Percentiles rank a stretch among this genome's conserved stretches.
Conservation (phyloP, 2,113 vertebrate genomes). For the Albula glossodonta region DNA sequence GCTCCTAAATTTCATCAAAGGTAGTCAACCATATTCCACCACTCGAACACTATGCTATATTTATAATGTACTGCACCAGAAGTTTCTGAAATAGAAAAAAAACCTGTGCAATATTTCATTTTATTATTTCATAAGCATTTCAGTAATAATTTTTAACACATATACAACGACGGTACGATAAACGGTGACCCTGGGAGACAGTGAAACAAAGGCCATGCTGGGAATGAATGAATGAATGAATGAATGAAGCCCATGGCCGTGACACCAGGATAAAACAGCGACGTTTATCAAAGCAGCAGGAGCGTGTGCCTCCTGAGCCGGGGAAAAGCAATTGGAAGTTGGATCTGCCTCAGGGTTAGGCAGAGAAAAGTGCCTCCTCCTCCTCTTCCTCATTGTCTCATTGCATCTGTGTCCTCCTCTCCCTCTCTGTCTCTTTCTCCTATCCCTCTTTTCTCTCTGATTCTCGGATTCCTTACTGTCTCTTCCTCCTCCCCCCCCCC, state of each 20-base stretch:
- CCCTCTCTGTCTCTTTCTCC: background rate
- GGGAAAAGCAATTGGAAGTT: background rate
- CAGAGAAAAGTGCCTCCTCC: background rate
- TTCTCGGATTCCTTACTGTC: background rate
- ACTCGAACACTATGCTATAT: no score
- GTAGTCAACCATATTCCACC: no score
- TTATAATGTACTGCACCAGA: no score
- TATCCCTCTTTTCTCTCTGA: background rate
- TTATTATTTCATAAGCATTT: no score
- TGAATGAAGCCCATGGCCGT: background rate
- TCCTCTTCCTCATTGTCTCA: background rate
- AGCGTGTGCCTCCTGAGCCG: background rate
- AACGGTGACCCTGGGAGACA: background rate
- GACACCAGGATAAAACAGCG: background rate
- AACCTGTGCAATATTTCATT: no score
- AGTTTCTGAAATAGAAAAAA: no score
- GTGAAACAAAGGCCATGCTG: background rate
- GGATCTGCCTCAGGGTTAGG: background rate
- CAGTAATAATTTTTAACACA: no score
- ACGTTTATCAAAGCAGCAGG: background rate
- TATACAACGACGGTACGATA: no score
- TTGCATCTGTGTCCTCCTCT: background rate
- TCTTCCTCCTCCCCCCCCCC: background rate
- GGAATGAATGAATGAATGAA: background rate
- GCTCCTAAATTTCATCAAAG: no score